A percentile compares a stretch with the other conserved stretches of the same genome.
phyloP scores from a whole-genome alignment of 2,113 vertebrate genomes.

The Aspiorhynchus laticeps region DNA sequence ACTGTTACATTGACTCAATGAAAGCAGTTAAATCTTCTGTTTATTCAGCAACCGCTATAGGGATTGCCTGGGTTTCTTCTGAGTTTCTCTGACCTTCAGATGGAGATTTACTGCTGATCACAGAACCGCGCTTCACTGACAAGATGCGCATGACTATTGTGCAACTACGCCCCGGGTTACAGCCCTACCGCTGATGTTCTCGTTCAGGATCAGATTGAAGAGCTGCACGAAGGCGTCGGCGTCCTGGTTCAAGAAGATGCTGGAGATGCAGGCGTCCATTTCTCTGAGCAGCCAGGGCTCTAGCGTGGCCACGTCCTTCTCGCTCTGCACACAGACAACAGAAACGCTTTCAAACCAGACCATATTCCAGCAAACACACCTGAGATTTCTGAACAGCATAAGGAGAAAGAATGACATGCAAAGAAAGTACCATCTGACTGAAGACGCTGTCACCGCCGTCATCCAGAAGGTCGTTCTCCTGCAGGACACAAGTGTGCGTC shows the following conservation, averaged over 20 bases:
- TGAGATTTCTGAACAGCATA: neutral
- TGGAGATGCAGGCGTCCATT: conserved; percentile 92
- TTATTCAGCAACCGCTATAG: too few relatives aligned
- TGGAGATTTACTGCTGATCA: too few relatives aligned
- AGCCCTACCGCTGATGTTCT: conserved; percentile 82
- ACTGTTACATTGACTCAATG: too few relatives aligned
- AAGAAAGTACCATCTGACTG: conserved; percentile 77
- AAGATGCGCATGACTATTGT: too few relatives aligned
- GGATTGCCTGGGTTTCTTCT: too few relatives aligned
- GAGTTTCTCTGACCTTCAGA: too few relatives aligned
- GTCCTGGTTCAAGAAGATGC: conserved; percentile 87
- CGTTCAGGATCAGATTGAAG: conserved; percentile 90
- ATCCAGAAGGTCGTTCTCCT: conserved; percentile 74
- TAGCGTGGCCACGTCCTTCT: conserved; percentile 79
- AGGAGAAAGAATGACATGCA: neutral
- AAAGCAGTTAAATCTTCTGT: too few relatives aligned
- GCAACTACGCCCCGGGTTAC: too few relatives aligned
- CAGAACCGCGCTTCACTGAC: too few relatives aligned
- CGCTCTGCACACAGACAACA: conserved; percentile 69
- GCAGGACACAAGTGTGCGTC: conserved; percentile 61
- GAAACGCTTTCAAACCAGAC: neutral
- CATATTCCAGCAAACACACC: neutral
- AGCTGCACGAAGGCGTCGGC: conserved; percentile 85
- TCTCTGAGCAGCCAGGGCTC: conserved; percentile 88
- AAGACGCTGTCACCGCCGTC: conserved; percentile 73